Evolutionary conservation across 2,888 invertebrate species (phyloP), one percentile per base, ranked within the genome.

Genomic region (Mythimna loreyi): DNA sequence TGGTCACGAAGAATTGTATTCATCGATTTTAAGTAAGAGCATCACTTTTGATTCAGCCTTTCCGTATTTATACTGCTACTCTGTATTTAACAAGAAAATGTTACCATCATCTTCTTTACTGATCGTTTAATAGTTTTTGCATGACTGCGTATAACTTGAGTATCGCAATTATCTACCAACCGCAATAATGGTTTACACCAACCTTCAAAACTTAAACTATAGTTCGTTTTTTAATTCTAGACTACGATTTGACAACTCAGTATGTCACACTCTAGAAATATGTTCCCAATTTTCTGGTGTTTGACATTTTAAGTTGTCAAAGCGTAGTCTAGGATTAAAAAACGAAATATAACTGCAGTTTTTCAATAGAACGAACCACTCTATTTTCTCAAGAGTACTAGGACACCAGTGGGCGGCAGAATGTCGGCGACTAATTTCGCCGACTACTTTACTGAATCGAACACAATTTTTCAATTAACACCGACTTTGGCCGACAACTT

Each of bases 391-490:
- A 21, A 28, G 25, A 57, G n/a, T 55, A 80, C 78, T 43, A 78
- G 75, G 68, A 70, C 56, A 45, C 0, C 67, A 75, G 83, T 85
- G 80, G 79, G 79, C 67, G 84, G 72, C 56, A 71, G 78, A 75
- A 75, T 74, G 73, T 79, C 72, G 76, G 67, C 82, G 76, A 69
- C 78, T 80, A 78, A 82, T 82, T 81, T 76, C 66, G 69, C 69
- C 66, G 65, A 64, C 82, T 71, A 72, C 63, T 85, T 85, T 83
- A 82, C 80, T 85, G 75, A 87, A 89, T 90, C 88, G 89, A 89
- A 89, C 85, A 86, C 90, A 92, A 92, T 92, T 90, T 91, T 90
- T 89, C 92, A 92, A 92, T 92, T 91, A 87, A 58, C 69, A 69
- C 68, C 69, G 58, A 53, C 58, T 82, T 67, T 80, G 60, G 53